Evolutionary conservation across 2,888 invertebrate species (phyloP), one percentile per base, ranked within the genome.

Genomic region (Nomada goodeniana): DNA sequence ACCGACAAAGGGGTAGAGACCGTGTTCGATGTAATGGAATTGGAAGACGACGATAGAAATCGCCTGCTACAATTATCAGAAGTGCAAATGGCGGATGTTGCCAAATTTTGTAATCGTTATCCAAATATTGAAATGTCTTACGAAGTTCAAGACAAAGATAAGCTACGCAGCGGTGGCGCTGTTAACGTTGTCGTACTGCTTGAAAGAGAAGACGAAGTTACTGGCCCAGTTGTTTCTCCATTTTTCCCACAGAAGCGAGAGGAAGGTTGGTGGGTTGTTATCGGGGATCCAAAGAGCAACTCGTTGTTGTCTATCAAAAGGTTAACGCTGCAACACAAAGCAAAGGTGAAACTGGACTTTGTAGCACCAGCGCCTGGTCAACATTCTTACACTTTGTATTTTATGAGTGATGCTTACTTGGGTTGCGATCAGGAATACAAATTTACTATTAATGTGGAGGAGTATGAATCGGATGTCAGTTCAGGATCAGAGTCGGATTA

Each of bases 391-490:
- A 98, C 98, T 0, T 94, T 99, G 70, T 99, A 98, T 95, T 99
- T 98, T 94, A 99, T 99, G 99, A 99, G 98, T 90, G 99, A 99
- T 94, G 98, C 99, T 0, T 99, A 99, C 94, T 96, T 99, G 92
- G 99, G 99, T 11, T 99, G 99, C 91, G 99, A 99, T 95, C 99
- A 99, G 94, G 99, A 99, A 94, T 99, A 99, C 94, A 97, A 98
- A 94, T 98, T 99, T 94, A 96, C 95, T 0, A 97, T 98, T 18
- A 96, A 97, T 86, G 97, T 98, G 9, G 96, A 96, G 0, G 97
- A 97, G 90, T 96, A 96, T 89, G 96, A 96, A 85, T 96, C 96
- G 3, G 96, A 96, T 76, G 96, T 94, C 59, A 95, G 95, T 89
- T 93, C 93, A 2, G 92, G 86, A 2, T 93, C 93, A 0, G 94